Conservation (phyloP, 2,113 vertebrate species). For the Okapia johnstoni region DNA sequence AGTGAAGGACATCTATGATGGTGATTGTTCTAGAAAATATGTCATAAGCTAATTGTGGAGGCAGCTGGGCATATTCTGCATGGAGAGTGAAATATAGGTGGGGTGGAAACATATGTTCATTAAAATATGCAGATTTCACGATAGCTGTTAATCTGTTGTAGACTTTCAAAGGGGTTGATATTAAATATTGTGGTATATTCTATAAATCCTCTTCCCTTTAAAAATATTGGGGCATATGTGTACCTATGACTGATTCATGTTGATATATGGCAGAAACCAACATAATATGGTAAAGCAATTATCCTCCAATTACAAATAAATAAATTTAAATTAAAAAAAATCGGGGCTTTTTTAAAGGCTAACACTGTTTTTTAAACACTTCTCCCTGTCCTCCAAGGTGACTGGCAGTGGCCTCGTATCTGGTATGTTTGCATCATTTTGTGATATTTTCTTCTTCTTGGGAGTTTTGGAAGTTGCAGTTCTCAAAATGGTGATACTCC, state of each 20-base stretch:
- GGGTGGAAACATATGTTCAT: not conserved
- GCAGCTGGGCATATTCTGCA: not conserved
- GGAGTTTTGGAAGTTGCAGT: not conserved
- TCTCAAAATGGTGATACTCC: not conserved
- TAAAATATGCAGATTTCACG: not conserved
- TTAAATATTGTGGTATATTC: not conserved
- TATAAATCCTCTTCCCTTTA: not conserved
- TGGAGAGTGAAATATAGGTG: not conserved
- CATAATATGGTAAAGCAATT: not conserved
- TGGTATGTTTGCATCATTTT: not conserved
- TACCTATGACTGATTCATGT: not conserved
- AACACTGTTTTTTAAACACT: not conserved
- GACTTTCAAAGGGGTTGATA: not conserved
- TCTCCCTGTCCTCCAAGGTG: not conserved
- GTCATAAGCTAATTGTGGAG: not conserved
- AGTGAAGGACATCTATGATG: not conserved
- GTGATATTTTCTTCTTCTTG: not conserved
- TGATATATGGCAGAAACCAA: not conserved
- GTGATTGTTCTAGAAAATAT: not conserved
- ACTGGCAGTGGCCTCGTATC: not conserved
- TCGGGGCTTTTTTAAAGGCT: not conserved
- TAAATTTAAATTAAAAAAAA: not conserved
- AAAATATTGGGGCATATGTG: not conserved
- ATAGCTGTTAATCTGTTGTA: not conserved
- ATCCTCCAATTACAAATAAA: not conserved